phyloP scores from a whole-genome alignment of 2,797 vertebrate species.

The Cuniculus paca region DNA sequence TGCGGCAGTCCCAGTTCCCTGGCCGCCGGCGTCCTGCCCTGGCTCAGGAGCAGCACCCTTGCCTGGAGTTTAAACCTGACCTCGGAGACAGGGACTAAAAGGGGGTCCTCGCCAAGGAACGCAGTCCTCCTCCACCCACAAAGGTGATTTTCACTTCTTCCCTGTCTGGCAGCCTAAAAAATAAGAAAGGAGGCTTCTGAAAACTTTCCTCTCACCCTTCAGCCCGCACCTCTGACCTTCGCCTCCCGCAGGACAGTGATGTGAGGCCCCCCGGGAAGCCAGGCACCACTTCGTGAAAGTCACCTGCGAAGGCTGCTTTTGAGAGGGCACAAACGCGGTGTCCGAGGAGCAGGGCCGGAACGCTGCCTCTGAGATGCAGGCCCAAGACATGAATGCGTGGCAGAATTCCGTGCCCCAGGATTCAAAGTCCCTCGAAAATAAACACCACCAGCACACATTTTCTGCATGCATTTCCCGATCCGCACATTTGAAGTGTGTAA shows the following conservation, averaged over 20 bases:
- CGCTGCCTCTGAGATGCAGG: constrained; percentile 52
- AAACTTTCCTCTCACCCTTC: constrained; percentile 21
- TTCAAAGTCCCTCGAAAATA: constrained; percentile 45
- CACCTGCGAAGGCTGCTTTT: not conserved
- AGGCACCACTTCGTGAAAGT: constrained; percentile 59
- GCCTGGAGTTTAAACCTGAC: constrained; percentile 24
- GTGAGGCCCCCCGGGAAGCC: constrained; percentile 15
- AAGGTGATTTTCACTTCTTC: not conserved
- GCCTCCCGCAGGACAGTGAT: too few relatives aligned
- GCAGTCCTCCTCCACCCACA: not conserved
- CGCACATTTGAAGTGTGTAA: constrained; percentile 51
- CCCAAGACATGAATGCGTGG: constrained; percentile 15
- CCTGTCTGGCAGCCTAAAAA: not conserved
- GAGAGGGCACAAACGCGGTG: not conserved
- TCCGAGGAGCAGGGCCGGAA: not conserved
- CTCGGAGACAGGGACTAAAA: not conserved
- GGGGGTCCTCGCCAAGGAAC: not conserved
- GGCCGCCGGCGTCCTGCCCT: not conserved
- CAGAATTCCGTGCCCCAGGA: not conserved
- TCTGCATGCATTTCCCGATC: constrained; percentile 47
- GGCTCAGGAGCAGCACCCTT: not conserved
- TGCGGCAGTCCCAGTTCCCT: not conserved
- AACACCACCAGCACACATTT: not conserved
- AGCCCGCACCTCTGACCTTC: not conserved
- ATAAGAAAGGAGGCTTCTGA: not conserved